phyloP scores from a whole-genome alignment of 2,113 vertebrate genomes.

The Phyllostomus discolor region DNA sequence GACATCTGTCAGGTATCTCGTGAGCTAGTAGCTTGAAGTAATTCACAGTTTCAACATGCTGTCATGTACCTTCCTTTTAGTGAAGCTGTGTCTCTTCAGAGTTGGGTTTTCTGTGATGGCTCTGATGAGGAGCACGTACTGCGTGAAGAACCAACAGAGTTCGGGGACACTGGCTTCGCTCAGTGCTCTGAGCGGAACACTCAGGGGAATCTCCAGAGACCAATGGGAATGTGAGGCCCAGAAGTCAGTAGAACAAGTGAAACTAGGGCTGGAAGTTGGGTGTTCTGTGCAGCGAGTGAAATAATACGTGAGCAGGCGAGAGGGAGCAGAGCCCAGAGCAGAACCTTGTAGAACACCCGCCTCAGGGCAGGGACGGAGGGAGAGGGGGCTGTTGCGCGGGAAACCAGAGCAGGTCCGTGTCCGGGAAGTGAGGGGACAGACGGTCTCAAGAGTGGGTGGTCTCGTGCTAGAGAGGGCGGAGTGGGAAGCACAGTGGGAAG shows the following conservation, averaged over 20 bases:
- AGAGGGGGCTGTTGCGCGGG: background rate
- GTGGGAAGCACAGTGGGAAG: background rate
- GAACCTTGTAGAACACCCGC: background rate
- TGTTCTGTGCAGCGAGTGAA: background rate
- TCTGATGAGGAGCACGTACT: background rate
- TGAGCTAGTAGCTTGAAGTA: background rate
- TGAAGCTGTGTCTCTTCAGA: background rate
- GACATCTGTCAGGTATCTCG: background rate
- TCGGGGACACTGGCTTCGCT: background rate
- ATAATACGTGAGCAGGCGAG: background rate
- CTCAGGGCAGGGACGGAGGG: background rate
- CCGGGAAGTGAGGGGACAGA: background rate
- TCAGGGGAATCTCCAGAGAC: background rate
- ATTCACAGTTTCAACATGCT: background rate
- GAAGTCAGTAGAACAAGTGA: background rate
- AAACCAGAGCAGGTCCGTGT: background rate
- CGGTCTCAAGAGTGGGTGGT: background rate
- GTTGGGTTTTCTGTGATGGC: background rate
- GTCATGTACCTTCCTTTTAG: background rate
- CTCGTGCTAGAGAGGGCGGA: background rate
- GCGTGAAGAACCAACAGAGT: background rate
- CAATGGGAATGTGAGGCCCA: background rate
- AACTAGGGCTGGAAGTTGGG: background rate
- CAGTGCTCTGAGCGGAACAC: background rate
- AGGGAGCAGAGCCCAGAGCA: background rate